Evolutionary conservation across 2,888 invertebrate species (phyloP).

Genomic region (Mylabris sibirica): DNA sequence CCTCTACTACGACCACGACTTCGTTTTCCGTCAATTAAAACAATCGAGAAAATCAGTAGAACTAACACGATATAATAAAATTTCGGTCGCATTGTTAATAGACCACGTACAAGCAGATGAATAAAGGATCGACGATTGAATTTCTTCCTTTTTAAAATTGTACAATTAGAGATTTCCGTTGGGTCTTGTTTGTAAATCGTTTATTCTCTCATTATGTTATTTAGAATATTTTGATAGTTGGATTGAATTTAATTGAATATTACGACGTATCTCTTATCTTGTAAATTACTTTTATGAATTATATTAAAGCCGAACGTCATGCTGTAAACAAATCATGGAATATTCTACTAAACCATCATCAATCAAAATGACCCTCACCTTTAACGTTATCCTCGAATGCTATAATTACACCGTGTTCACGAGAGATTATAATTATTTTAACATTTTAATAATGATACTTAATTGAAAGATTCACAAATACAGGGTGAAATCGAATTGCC

Average conservation of each 20-base stretch:
- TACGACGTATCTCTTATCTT: not conserved
- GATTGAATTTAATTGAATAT: not conserved
- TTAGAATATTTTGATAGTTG: constrained; percentile 11
- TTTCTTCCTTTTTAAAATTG: not conserved
- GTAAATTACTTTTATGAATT: not conserved
- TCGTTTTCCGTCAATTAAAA: constrained; percentile 17
- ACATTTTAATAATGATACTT: not conserved
- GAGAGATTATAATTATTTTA: not conserved
- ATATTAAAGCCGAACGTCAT: not conserved
- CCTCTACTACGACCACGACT: constrained; percentile 28
- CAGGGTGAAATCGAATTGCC: too few relatives aligned
- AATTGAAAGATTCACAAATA: not conserved
- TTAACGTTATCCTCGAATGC: not conserved
- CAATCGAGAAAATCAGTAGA: constrained; percentile 12
- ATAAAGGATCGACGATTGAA: not conserved
- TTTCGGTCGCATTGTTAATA: constrained; percentile 20
- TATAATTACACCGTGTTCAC: not conserved
- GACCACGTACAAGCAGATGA: not conserved
- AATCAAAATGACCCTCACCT: constrained; percentile 13
- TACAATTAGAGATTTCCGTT: not conserved
- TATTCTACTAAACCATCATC: not conserved
- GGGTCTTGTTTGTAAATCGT: not conserved
- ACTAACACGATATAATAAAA: not conserved
- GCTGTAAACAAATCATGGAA: not conserved
- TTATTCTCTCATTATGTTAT: not conserved